Evolutionary conservation across 2,888 invertebrate species (phyloP).

Genomic region (Dolomedes plantarius): DNA sequence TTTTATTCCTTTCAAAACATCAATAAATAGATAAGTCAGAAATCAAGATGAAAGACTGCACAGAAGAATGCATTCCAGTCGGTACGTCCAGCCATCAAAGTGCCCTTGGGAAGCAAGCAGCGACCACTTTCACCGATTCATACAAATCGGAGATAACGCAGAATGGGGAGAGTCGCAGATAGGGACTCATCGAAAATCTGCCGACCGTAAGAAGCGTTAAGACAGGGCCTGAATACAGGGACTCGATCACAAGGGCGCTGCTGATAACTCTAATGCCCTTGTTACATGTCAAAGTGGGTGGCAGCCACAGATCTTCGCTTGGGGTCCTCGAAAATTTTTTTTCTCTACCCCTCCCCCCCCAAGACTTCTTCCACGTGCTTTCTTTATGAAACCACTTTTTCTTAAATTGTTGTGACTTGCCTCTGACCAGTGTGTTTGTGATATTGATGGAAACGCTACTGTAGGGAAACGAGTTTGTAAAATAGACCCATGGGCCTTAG

Average conservation of each 20-base stretch:
- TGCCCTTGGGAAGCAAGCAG: not conserved
- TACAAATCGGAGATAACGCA: not conserved
- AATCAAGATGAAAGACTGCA: not conserved
- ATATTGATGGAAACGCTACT: not conserved
- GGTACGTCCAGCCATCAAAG: not conserved
- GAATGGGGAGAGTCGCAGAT: not conserved
- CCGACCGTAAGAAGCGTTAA: conserved; percentile 31
- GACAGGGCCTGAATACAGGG: conserved; percentile 47
- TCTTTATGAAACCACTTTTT: not conserved
- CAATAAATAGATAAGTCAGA: not conserved
- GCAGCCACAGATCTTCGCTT: not conserved
- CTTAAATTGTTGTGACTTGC: conserved; percentile 14
- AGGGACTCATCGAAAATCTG: not conserved
- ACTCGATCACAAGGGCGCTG: conserved; percentile 5
- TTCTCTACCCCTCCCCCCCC: not conserved
- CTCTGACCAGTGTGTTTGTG: not conserved
- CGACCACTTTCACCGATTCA: not conserved
- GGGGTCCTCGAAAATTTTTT: not conserved
- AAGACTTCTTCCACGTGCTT: not conserved
- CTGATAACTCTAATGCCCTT: conserved; percentile 46
- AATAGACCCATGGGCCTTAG: too few relatives aligned
- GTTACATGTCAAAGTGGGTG: conserved; percentile 54
- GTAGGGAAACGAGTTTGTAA: too few relatives aligned
- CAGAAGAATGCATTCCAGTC: not conserved
- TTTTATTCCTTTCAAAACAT: not conserved